Evolutionary conservation across 2,113 vertebrate genomes (phyloP).

Genomic region (Protomyctophum bolini): DNA sequence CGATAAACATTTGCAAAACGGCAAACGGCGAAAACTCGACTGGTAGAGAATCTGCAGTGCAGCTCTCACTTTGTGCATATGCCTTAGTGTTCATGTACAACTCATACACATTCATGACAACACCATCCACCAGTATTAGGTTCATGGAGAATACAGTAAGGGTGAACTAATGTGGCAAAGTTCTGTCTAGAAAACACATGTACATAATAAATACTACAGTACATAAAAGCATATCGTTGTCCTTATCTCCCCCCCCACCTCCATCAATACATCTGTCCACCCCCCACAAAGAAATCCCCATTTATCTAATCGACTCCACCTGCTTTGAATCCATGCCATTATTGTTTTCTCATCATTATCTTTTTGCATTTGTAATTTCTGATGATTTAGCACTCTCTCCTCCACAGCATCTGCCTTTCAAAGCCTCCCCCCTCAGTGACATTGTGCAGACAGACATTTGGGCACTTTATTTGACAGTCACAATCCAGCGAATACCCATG

Average conservation of each 20-base stretch:
- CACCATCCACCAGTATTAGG: too few relatives aligned
- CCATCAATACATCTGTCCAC: not conserved
- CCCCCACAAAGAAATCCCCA: not conserved
- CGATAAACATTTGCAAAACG: slow-evolving; percentile 45
- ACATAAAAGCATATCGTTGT: too few relatives aligned
- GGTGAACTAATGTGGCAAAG: too few relatives aligned
- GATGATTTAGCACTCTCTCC: slow-evolving; percentile 45
- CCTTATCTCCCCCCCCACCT: too few relatives aligned
- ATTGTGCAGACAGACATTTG: slow-evolving; percentile 38
- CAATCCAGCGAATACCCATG: slow-evolving; percentile 43
- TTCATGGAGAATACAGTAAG: too few relatives aligned
- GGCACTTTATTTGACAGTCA: slow-evolving; percentile 39
- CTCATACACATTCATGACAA: too few relatives aligned
- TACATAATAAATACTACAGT: too few relatives aligned
- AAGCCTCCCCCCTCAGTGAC: slow-evolving; percentile 20
- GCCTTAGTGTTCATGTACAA: too few relatives aligned
- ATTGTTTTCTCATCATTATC: slow-evolving; percentile 49
- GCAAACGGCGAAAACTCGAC: slow-evolving; percentile 7
- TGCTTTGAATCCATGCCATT: slow-evolving; percentile 24
- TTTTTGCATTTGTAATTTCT: slow-evolving; percentile 41
- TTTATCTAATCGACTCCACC: slow-evolving; percentile 38
- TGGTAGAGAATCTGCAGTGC: slow-evolving; percentile 9
- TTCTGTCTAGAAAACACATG: too few relatives aligned
- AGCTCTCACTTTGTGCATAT: not conserved
- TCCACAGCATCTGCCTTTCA: slow-evolving; percentile 16